Evolutionary conservation across 2,113 vertebrate genomes (phyloP).

Genomic region (Passerina amoena): DNA sequence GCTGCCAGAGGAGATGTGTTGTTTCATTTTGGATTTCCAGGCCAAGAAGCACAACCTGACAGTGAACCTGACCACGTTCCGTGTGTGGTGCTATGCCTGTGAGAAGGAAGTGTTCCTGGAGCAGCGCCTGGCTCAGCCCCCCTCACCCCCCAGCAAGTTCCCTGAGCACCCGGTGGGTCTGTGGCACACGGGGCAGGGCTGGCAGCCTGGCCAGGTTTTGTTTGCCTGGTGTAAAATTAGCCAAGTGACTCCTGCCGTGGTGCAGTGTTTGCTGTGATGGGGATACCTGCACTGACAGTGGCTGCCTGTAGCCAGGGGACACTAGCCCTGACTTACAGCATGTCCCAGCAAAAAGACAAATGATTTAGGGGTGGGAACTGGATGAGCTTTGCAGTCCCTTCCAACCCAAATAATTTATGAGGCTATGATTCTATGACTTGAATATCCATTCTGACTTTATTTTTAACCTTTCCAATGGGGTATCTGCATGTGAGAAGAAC

Average conservation of each 20-base stretch:
- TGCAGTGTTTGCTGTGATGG: not conserved
- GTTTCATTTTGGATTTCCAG: slow-evolving; percentile 59
- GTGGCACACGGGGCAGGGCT: not conserved
- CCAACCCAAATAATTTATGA: not conserved
- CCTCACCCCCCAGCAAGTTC: slow-evolving; percentile 1
- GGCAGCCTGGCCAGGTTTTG: fast-evolving
- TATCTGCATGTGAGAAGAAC: not conserved
- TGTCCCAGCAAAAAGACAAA: not conserved
- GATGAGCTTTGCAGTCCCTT: not conserved
- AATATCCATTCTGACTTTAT: not conserved
- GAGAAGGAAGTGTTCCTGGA: slow-evolving; percentile 95
- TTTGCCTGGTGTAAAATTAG: not conserved
- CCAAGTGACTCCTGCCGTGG: not conserved
- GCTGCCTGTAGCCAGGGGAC: not conserved
- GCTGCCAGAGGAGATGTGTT: not conserved
- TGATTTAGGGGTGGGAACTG: not conserved
- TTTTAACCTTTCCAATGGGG: not conserved
- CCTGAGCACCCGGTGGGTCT: slow-evolving; percentile 81
- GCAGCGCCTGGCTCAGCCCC: slow-evolving; percentile 65
- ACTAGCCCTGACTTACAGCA: not conserved
- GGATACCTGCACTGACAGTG: not conserved
- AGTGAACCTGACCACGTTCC: slow-evolving; percentile 94
- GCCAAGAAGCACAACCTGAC: slow-evolving; percentile 93
- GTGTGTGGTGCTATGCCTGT: slow-evolving; percentile 95
- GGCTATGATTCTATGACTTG: not conserved